phyloP scores from a whole-genome alignment of 2,113 vertebrate species.

The Myiagra hebetior region DNA sequence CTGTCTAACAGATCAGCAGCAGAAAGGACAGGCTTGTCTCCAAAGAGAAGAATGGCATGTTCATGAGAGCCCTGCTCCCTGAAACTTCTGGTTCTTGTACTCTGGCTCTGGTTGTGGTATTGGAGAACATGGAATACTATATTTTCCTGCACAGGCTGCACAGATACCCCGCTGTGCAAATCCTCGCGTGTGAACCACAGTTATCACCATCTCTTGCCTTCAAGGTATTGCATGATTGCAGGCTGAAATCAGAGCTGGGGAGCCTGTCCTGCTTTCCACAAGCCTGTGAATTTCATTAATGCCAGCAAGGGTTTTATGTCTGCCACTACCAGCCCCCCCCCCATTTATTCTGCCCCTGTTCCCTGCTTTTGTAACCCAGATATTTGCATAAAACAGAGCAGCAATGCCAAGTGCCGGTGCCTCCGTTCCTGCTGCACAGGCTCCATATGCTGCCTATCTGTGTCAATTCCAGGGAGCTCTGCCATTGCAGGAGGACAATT shows the following conservation, averaged over 20 bases:
- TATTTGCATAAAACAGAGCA: neutral
- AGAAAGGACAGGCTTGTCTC: neutral
- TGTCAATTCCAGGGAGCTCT: neutral
- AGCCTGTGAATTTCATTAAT: neutral
- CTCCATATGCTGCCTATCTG: conserved; percentile 13
- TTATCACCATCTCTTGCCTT: neutral
- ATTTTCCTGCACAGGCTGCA: neutral
- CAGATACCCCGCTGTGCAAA: neutral
- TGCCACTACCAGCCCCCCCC: neutral
- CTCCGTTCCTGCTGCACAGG: neutral
- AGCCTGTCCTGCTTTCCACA: neutral
- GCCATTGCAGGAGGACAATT: neutral
- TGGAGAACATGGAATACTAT: neutral
- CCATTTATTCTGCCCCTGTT: neutral
- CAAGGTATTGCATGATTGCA: neutral
- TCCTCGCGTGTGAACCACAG: accelerated
- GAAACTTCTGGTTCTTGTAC: neutral
- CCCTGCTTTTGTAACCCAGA: neutral
- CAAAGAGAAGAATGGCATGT: neutral
- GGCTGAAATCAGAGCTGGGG: neutral
- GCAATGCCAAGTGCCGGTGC: neutral
- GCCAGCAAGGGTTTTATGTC: neutral
- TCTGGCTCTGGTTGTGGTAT: neutral
- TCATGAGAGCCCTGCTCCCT: neutral
- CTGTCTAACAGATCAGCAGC: neutral